Evolutionary conservation across 2,888 invertebrate species (phyloP).

Genomic region (Dioctria rufipes): DNA sequence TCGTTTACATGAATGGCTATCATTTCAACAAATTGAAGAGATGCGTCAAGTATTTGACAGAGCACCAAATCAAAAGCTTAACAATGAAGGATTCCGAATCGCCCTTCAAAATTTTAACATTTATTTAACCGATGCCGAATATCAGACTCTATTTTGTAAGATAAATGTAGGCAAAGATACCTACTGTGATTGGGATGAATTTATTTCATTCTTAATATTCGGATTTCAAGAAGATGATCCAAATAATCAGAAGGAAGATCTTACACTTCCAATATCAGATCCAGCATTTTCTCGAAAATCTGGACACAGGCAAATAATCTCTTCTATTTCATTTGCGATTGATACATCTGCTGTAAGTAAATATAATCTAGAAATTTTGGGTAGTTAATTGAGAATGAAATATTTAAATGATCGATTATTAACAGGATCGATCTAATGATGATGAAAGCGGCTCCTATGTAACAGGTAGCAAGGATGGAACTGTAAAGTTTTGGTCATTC

Average conservation of each 20-base stretch:
- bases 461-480: conserved; percentile 83
- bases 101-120: conserved; percentile 62
- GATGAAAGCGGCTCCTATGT: conserved; percentile 80
- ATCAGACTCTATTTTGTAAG: conserved; percentile 76
- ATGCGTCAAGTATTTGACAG: conserved; percentile 62
- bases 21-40: conserved; percentile 64
- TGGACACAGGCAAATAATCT: conserved; percentile 80
- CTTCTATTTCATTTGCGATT: conserved; percentile 70
- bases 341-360: not conserved
- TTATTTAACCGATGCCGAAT: conserved; percentile 73
- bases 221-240: conserved; percentile 81
- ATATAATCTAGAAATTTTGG: not conserved
- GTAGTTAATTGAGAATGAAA: not conserved
- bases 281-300: conserved; percentile 76
- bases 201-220: conserved; percentile 82
- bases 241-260: conserved; percentile 75
- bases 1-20: conserved; percentile 67
- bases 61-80: conserved; percentile 62
- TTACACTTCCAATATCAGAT: conserved; percentile 77
- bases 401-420: conserved; percentile 14
- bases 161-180: conserved; percentile 76
- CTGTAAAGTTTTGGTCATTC: conserved; percentile 84
- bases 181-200: conserved; percentile 81
- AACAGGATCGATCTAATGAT: not conserved
- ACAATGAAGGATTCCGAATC: conserved; percentile 63